These are phyloP conservation scores for Melanitta fusca DNA, from an alignment of 2,797 vertebrate species.

Conservation along the genomic window DNA sequence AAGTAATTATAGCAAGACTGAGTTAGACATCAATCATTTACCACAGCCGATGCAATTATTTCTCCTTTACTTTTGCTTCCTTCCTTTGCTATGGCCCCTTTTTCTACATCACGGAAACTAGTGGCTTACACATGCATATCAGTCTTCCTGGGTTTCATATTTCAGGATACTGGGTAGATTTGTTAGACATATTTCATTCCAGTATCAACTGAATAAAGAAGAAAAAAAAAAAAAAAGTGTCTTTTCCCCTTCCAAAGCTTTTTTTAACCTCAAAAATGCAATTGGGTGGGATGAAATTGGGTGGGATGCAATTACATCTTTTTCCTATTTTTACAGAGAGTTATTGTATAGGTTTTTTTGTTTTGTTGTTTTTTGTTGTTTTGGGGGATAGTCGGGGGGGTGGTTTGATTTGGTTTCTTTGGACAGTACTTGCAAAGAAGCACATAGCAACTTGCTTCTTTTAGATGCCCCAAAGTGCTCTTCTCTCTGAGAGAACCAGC, in stretches of 20 bases:
- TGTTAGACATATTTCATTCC: background rate
- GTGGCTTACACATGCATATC: fast-evolving
- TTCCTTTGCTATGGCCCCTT: background rate
- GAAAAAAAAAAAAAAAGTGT: background rate
- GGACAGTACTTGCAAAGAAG: background rate
- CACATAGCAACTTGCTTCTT: background rate
- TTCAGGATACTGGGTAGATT: background rate
- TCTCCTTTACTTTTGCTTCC: background rate
- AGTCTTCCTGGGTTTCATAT: background rate
- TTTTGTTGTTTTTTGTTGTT: too few species aligned
- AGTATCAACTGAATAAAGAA: background rate
- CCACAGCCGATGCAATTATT: background rate
- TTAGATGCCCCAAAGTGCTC: background rate
- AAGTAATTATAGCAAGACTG: background rate
- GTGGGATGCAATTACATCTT: background rate
- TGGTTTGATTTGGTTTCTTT: background rate
- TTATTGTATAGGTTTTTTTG: background rate
- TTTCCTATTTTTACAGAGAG: background rate
- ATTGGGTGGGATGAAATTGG: background rate
- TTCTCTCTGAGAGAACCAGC: background rate
- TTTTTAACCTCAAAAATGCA: background rate
- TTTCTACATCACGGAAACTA: background rate
- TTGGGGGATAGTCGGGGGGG: too few species aligned
- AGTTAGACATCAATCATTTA: background rate
- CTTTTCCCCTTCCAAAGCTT: background rate